phyloP scores from a whole-genome alignment of 2,888 invertebrate genomes.

The Cremastobaeus sp. region DNA sequence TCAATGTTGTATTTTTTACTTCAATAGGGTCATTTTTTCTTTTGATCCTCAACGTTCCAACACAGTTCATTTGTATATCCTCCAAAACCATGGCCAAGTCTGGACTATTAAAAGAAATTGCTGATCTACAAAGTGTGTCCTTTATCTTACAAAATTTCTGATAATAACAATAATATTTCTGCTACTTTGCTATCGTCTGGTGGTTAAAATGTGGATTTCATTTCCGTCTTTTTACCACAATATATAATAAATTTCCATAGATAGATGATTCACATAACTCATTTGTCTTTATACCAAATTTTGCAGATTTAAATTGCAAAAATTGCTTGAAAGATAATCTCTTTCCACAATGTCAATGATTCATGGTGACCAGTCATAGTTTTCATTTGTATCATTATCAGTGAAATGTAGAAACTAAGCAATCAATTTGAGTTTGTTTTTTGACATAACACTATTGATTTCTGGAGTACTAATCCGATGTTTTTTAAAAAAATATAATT shows the following conservation, averaged over 20 bases:
- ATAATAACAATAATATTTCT: conserved; percentile 26
- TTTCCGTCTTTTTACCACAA: conserved; percentile 25
- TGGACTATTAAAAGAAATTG: conserved; percentile 34
- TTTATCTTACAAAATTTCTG: conserved; percentile 33
- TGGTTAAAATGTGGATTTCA: conserved; percentile 12
- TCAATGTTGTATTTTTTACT: conserved; percentile 29
- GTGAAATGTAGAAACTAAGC: conserved; percentile 16
- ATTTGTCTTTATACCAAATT: conserved; percentile 23
- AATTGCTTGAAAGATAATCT: conserved; percentile 19
- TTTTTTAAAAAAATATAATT: conserved; percentile 32
- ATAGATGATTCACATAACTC: conserved; percentile 39
- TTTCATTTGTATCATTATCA: conserved; percentile 18
- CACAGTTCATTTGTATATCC: conserved; percentile 26
- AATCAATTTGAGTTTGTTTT: conserved; percentile 12
- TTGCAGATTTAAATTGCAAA: conserved; percentile 13
- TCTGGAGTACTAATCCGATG: conserved; percentile 15
- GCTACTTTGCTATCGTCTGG: conserved; percentile 19
- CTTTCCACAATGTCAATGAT: conserved; percentile 25
- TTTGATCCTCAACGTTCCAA: conserved; percentile 22
- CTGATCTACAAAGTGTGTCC: conserved; percentile 37
- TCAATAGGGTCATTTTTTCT: conserved; percentile 28
- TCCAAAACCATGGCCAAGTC: conserved; percentile 31
- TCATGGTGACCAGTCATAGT: conserved; percentile 18
- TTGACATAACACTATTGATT: conserved; percentile 14
- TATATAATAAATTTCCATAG: conserved; percentile 34